A percentile compares a stretch with the other conserved stretches of the same genome.
phyloP scores from a whole-genome alignment of 2,888 invertebrate species.

The Melanotus villosus region DNA sequence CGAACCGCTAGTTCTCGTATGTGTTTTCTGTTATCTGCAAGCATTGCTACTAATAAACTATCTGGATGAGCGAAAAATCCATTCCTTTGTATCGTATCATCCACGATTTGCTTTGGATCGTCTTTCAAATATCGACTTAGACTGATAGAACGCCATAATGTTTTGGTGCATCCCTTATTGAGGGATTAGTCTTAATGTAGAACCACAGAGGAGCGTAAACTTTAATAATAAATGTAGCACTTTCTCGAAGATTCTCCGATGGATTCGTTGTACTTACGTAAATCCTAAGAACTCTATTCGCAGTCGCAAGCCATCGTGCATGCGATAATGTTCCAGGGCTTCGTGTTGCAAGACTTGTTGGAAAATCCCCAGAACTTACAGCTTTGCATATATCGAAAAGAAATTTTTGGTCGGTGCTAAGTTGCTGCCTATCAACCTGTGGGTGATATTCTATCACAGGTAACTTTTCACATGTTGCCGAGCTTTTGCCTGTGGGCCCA shows the following conservation, averaged over 20 bases:
- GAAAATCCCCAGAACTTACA: too few species aligned
- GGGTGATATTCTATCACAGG: too few species aligned
- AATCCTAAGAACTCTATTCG: neutral
- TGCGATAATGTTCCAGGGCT: too few species aligned
- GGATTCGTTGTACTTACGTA: neutral
- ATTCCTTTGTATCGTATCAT: neutral
- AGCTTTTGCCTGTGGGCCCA: neutral
- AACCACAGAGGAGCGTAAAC: neutral
- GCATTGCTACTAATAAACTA: neutral
- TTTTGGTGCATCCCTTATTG: neutral
- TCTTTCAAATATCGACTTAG: neutral
- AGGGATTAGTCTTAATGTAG: neutral
- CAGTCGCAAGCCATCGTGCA: neutral
- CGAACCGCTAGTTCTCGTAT: neutral
- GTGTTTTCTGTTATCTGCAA: neutral
- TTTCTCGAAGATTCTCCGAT: too few species aligned
- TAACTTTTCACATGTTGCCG: too few species aligned
- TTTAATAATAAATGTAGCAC: conserved; percentile 2
- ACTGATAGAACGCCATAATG: neutral
- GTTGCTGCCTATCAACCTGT: too few species aligned
- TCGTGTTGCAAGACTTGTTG: too few species aligned
- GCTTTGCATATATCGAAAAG: too few species aligned
- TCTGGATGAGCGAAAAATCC: too few species aligned
- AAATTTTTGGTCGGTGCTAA: too few species aligned
- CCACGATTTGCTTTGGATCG: neutral